Percentiles rank a stretch among this genome's conserved stretches.
Evolutionary conservation across 2,797 vertebrate species (phyloP).

Genomic region (Acrossocheilus wenchowensis): DNA sequence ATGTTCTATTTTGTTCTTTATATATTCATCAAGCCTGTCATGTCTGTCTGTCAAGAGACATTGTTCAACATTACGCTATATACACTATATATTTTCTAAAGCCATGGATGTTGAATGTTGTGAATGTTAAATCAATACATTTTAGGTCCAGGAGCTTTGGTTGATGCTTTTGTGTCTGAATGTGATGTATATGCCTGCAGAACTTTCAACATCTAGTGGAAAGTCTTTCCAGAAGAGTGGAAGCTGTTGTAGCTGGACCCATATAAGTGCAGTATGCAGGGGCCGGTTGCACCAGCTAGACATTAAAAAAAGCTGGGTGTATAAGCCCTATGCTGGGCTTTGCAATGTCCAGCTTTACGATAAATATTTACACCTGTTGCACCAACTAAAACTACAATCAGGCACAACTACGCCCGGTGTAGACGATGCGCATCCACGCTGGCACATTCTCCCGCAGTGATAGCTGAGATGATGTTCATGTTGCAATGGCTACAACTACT

Average conservation of each 20-base stretch:
- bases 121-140: neutral
- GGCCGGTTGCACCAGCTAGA: too few relatives aligned
- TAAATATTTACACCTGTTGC: too few relatives aligned
- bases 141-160: neutral
- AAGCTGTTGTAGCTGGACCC: neutral
- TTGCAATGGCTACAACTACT: too few relatives aligned
- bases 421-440: too few relatives aligned
- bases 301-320: too few relatives aligned
- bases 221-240: neutral
- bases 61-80: neutral
- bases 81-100: neutral
- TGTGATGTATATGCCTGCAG: neutral
- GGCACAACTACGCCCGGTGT: too few relatives aligned
- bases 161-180: neutral
- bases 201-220: neutral
- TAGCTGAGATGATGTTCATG: too few relatives aligned
- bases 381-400: too few relatives aligned
- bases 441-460: too few relatives aligned
- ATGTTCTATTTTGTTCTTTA: neutral
- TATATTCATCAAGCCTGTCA: neutral
- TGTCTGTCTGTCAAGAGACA: neutral
- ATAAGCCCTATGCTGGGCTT: too few relatives aligned
- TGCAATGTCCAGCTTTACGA: too few relatives aligned
- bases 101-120: neutral
- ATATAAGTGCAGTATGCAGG: neutral